Evolutionary conservation across 2,888 invertebrate genomes (phyloP), one percentile per base, ranked within the genome.

Genomic region (Lasius fuliginosus): DNA sequence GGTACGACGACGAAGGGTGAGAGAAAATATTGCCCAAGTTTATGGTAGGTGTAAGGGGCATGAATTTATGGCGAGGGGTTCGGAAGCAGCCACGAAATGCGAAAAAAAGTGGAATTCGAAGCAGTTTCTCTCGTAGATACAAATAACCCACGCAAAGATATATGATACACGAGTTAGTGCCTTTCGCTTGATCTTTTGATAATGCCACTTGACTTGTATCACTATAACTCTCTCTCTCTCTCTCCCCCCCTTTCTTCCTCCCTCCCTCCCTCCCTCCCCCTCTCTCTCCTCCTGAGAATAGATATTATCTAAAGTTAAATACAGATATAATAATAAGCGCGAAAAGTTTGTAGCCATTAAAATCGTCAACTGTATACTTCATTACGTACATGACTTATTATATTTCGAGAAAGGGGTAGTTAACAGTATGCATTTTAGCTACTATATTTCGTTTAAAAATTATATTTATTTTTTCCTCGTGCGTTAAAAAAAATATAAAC

Each of bases 31-130:
- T 68, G 84, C 83, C 49, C 71, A 68, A 87, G 87, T 88, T 90
- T 87, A 90, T 82, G 86, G 79, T 64, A 60, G 74, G 67, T 84
- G 65, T 83, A 85, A 90, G 90, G 87, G 84, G 83, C 82, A 74
- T 83, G 87, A 84, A 90, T 90, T 90, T 90, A 90, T 88, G 87
- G 74, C 74, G 33, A 62, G 56, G 69, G 85, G 69, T 69, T 81
- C 65, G 81, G 73, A 62, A 62, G 60, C 53, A 56, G 76, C 74
- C 75, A 69, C 75, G 83, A 82, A 67, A 69, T 64, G 82, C 64
- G 82, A 49, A 82, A 75, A 74, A 79, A 68, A 73, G 67, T 65
- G 65, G 76, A 79, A 75, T 56, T 68, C 42, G 75, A 74, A 83
- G 42, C 71, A 81, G 81, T 86, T 82, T 81, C 75, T 81, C 75